Conservation (phyloP, 2,888 invertebrate species). For the Lasioglossum morio region DNA sequence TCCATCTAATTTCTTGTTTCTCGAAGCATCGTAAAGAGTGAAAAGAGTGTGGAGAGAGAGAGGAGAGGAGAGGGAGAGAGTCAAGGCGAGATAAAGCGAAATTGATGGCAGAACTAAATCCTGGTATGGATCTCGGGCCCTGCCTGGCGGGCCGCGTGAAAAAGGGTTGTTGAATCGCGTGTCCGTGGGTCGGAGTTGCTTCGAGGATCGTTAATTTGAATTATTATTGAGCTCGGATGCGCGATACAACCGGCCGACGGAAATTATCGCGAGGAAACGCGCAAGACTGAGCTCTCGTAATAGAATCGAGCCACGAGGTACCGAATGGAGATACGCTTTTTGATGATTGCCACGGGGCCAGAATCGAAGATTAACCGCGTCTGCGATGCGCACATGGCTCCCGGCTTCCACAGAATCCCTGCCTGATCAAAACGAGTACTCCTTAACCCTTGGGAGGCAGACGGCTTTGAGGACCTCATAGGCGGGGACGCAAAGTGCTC, state of each 20-base stretch:
- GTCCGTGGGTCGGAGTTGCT: slow-evolving; percentile 19
- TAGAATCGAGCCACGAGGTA: slow-evolving; percentile 22
- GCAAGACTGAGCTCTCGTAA: slow-evolving; percentile 18
- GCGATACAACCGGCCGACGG: slow-evolving; percentile 21
- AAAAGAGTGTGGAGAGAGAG: slow-evolving; percentile 13
- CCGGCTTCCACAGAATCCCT: slow-evolving; percentile 33
- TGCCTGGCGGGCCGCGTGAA: slow-evolving; percentile 32
- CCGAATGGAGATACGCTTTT: slow-evolving; percentile 35
- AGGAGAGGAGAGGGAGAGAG: slow-evolving; percentile 12
- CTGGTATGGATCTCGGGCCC: slow-evolving; percentile 32
- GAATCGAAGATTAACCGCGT: slow-evolving; percentile 52
- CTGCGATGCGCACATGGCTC: slow-evolving; percentile 49
- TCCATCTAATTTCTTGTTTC: slow-evolving; percentile 51
- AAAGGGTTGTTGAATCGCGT: slow-evolving; percentile 36
- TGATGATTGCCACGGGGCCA: slow-evolving; percentile 44
- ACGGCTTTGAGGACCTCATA: background rate
- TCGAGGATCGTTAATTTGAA: slow-evolving; percentile 53
- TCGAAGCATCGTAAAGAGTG: slow-evolving; percentile 43
- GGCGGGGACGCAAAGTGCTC: background rate
- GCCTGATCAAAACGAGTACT: slow-evolving; percentile 32
- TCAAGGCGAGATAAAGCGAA: slow-evolving; percentile 54
- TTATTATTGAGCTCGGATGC: slow-evolving; percentile 47
- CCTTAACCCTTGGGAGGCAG: background rate
- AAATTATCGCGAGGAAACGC: slow-evolving; percentile 43
- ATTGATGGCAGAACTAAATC: slow-evolving; percentile 59